Base-by-base conservation (phyloP, 2,888 invertebrate genomes). In the Nineta flava region DNA sequence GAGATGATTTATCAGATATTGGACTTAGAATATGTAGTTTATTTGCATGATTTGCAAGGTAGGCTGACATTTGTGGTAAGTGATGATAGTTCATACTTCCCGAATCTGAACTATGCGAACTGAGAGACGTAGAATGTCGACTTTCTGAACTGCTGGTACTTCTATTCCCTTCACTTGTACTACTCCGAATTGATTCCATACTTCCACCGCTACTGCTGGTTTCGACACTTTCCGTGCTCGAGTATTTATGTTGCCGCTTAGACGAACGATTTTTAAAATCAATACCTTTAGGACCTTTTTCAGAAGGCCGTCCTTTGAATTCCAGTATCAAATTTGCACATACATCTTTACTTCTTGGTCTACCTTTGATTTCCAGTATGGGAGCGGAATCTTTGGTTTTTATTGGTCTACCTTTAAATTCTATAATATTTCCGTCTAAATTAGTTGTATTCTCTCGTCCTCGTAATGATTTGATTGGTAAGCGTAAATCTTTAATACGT, bases 1-100 rank as follows among this genome's bases (percentile, higher is more conserved):
- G 87, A 1, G 87, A 87, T 17, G 88, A 88, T 67, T 88, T 90
- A 66, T 90, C 90, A 51, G 88, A 88, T 60, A 90, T 90, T 16
- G 90, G 90, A 59, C 88, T 90, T 45, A 90, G 72, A 62, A 90
- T 87, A 66, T 90, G 87, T 57, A 88, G 69, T 65, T 88, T 87
- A 63, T 80, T 76, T 65, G 85, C 83, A 57, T 83, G 79, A 50
- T 78, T 74, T 7, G 21, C 31, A 41, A 77, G 66, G 64, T 83
- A 83, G 62, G 79, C 80, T 59, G 79, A 76, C 50, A 79, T 63
- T 57, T 78, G 80, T 67, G 75, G 74, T 21, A 65, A 65, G 56
- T 75, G 67, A 59, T 76, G 77, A 69, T 57, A 63, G 46, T 72
- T 73, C 50, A 74, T 75, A 60, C 77, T 77, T 50, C 79, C 79